Conservation (phyloP, 2,113 vertebrate genomes). For the Zapus hudsonius region DNA sequence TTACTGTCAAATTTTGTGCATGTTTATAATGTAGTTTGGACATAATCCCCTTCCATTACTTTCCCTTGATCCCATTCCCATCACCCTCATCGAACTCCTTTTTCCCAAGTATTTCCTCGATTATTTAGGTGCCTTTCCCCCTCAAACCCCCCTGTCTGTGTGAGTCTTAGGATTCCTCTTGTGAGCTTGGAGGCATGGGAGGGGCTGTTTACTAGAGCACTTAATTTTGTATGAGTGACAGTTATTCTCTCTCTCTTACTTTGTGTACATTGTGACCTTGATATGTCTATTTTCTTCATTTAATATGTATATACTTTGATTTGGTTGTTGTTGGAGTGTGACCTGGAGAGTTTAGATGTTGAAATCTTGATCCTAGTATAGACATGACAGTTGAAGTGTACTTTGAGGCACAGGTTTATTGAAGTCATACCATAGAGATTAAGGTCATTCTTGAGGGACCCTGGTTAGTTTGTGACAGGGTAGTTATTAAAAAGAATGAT, state of each 20-base stretch:
- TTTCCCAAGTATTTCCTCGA: too few species aligned
- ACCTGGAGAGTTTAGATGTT: not conserved
- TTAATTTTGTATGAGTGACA: slow-evolving; percentile 9
- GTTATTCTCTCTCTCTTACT: not conserved
- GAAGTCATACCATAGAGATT: not conserved
- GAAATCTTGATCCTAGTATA: not conserved
- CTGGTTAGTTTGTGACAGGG: not conserved
- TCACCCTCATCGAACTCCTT: too few species aligned
- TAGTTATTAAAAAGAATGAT: not conserved
- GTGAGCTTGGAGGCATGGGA: too few species aligned
- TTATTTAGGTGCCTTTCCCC: too few species aligned
- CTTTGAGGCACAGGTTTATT: not conserved
- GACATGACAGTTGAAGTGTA: not conserved
- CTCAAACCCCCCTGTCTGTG: too few species aligned
- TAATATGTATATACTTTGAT: not conserved
- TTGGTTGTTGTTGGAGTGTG: not conserved
- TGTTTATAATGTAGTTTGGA: too few species aligned
- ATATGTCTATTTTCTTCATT: not conserved
- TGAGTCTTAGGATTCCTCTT: too few species aligned
- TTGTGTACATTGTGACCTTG: not conserved
- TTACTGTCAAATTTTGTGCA: too few species aligned
- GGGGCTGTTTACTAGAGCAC: not conserved
- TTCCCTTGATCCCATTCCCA: too few species aligned
- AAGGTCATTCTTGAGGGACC: not conserved
- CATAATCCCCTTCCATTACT: too few species aligned